These are phyloP conservation scores for Rhadina sibilatrix DNA, from an alignment of 2,113 vertebrate genomes.

Conservation along the genomic window DNA sequence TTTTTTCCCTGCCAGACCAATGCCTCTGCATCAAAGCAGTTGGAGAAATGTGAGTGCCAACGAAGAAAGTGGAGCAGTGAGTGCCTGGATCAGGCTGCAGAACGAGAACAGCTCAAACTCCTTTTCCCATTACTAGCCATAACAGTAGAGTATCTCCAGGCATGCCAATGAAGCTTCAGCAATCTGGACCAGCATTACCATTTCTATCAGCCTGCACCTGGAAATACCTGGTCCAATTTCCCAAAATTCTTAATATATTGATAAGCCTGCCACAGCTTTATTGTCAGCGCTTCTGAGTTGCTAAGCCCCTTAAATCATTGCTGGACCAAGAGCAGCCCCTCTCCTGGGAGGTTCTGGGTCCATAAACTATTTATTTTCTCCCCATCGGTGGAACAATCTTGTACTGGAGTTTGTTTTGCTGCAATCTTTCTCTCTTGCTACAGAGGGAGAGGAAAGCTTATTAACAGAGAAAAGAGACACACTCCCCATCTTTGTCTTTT, in stretches of 20 bases:
- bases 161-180: neutral
- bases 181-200: neutral
- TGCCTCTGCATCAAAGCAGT: neutral
- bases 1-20: neutral
- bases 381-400: neutral
- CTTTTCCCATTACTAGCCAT: neutral
- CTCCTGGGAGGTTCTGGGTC: neutral
- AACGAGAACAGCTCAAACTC: neutral
- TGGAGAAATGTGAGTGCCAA: fast-evolving
- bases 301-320: neutral
- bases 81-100: neutral
- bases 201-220: neutral
- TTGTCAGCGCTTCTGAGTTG: fast-evolving
- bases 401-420: neutral
- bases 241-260: neutral
- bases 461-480: neutral
- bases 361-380: neutral
- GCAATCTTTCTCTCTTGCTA: neutral
- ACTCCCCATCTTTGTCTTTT: neutral
- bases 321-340: neutral
- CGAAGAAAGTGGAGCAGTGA: neutral
- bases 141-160: neutral
- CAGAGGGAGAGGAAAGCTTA: neutral
- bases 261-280: neutral
- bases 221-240: neutral